A percentile compares a stretch with the other conserved stretches of the same genome.
Evolutionary conservation across 2,888 invertebrate genomes (phyloP).

Genomic region (Ectemnius lituratus): DNA sequence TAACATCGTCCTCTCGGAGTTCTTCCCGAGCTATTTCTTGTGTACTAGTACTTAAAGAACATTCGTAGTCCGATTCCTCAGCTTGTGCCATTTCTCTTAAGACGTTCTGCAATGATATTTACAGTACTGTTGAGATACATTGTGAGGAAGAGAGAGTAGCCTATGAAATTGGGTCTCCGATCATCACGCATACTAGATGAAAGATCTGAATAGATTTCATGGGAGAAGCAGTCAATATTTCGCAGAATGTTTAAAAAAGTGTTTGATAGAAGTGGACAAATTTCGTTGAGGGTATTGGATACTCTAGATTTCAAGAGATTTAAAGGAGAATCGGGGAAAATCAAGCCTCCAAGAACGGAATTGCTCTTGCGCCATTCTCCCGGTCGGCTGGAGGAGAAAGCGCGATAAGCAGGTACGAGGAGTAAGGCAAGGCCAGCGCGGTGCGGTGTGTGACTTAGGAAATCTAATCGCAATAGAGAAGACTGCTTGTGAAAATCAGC

Average conservation of each 20-base stretch:
- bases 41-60: conserved; percentile 60
- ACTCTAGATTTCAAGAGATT: too few relatives aligned
- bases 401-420: conserved; percentile 1
- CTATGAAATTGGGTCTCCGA: background rate
- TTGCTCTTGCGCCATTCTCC: conserved; percentile 12
- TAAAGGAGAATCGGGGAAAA: background rate
- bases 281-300: too few relatives aligned
- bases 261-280: too few relatives aligned
- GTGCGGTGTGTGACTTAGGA: background rate
- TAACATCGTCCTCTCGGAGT: conserved; percentile 88
- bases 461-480: conserved; percentile 1
- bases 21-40: conserved; percentile 78
- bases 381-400: conserved; percentile 14
- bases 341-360: background rate
- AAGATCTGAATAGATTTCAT: background rate
- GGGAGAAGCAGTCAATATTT: too few relatives aligned
- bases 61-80: conserved; percentile 60
- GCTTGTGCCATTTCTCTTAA: conserved; percentile 26
- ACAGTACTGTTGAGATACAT: too few relatives aligned
- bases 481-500: background rate
- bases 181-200: background rate
- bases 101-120: background rate
- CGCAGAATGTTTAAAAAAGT: too few relatives aligned
- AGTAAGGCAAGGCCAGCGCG: conserved; percentile 5
- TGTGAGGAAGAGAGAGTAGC: background rate